Conservation (phyloP, 2,113 vertebrate genomes). For the Phrynocephalus versicolor region DNA sequence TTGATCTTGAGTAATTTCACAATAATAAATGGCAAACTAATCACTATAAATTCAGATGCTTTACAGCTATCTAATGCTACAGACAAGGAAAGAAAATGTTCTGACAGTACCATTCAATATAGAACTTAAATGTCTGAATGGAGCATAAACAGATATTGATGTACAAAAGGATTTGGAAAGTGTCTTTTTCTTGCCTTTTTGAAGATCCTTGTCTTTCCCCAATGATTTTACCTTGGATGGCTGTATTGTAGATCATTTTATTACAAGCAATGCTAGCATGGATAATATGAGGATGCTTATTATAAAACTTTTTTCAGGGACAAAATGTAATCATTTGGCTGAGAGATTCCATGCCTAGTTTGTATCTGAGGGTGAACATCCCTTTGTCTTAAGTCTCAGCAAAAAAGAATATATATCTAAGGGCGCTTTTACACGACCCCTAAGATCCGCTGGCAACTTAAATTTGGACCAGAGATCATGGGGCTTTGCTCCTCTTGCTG, state of each 20-base stretch:
- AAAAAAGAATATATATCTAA: background rate
- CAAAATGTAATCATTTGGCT: slow-evolving; percentile 33
- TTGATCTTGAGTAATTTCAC: background rate
- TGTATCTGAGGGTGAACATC: background rate
- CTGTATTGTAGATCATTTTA: slow-evolving; percentile 16
- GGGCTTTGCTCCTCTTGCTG: too few species aligned
- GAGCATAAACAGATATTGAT: background rate
- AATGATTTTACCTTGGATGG: slow-evolving; percentile 17
- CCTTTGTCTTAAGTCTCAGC: slow-evolving; percentile 8
- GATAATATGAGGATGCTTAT: slow-evolving; percentile 15
- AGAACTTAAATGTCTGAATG: slow-evolving; percentile 27
- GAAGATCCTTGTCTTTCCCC: background rate
- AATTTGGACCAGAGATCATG: too few species aligned
- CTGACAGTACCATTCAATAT: slow-evolving; percentile 4
- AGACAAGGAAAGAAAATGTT: slow-evolving; percentile 1
- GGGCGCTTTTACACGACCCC: too few species aligned
- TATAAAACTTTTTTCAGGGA: slow-evolving; percentile 26
- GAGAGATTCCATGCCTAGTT: slow-evolving; percentile 24
- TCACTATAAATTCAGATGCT: slow-evolving; percentile 12
- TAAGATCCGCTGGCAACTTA: too few species aligned
- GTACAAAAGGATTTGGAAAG: slow-evolving; percentile 22
- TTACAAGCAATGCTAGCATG: background rate
- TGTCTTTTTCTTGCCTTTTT: background rate
- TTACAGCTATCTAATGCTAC: slow-evolving; percentile 3
- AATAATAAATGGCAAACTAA: slow-evolving; percentile 17